Conservation (phyloP, 1,140 invertebrate genomes). For the Vanessa atalanta region DNA sequence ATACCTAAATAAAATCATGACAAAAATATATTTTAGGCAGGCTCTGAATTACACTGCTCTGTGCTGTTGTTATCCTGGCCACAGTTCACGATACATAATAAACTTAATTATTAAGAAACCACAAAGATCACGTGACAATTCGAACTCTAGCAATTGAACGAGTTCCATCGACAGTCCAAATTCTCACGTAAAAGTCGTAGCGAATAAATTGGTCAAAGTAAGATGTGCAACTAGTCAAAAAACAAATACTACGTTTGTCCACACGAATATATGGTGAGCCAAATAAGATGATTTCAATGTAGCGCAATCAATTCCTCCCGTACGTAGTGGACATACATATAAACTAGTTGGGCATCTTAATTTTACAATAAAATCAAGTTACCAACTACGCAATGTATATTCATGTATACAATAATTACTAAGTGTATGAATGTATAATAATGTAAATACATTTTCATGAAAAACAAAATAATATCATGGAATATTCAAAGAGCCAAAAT, state of each 20-base stretch:
- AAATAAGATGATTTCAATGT: conserved; percentile 29
- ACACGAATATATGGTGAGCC: conserved; percentile 32
- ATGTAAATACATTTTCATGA: conserved; percentile 81
- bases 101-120: conserved; percentile 74
- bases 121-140: conserved; percentile 71
- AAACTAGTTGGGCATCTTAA: conserved; percentile 76
- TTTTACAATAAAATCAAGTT: conserved; percentile 76
- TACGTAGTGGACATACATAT: conserved; percentile 56
- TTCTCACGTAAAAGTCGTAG: conserved; percentile 69
- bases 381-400: conserved; percentile 80
- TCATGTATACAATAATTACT: conserved; percentile 80
- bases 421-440: conserved; percentile 79
- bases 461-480: conserved; percentile 81
- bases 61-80: conserved; percentile 78
- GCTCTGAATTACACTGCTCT: conserved; percentile 78
- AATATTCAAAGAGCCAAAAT: conserved; percentile 82
- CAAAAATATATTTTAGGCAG: conserved; percentile 81
- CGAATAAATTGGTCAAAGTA: conserved; percentile 70
- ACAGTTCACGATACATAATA: conserved; percentile 73
- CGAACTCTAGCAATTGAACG: conserved; percentile 52
- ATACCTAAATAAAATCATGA: conserved; percentile 81
- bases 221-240: conserved; percentile 71
- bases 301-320: conserved; percentile 62
- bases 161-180: conserved; percentile 43
- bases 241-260: conserved; percentile 37